A percentile compares a stretch with the other conserved stretches of the same genome.
These are phyloP conservation scores for Podargus strigoides DNA, from an alignment of 2,797 vertebrate species.

Conservation along the genomic window DNA sequence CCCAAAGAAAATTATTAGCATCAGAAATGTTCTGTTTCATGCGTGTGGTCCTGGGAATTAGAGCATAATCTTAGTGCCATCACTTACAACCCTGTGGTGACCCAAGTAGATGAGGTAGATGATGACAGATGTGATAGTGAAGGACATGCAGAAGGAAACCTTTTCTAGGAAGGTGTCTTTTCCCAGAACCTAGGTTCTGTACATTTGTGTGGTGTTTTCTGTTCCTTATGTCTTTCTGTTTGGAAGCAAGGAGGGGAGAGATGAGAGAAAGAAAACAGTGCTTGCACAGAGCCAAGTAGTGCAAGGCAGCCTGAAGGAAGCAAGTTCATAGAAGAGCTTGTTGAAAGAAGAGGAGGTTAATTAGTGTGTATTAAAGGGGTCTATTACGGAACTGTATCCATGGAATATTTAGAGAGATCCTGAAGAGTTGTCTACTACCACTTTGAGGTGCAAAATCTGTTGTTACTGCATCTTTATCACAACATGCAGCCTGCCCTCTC, in stretches of 20 bases:
- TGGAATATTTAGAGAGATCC: background rate
- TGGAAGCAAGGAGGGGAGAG: background rate
- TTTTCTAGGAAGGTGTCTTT: background rate
- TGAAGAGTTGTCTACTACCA: background rate
- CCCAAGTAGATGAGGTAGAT: background rate
- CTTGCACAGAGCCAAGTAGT: background rate
- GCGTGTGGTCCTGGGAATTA: background rate
- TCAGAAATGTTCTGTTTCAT: background rate
- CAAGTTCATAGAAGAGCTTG: background rate
- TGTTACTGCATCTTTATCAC: background rate
- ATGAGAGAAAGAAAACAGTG: background rate
- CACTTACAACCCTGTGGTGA: background rate
- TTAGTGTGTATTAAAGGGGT: background rate
- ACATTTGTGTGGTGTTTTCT: background rate
- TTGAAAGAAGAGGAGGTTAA: background rate
- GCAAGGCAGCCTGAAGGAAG: background rate
- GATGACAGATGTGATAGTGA: background rate
- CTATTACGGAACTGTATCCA: fast-evolving
- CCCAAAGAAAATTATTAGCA: background rate
- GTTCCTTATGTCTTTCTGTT: background rate
- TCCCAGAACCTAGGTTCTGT: background rate
- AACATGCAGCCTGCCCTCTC: background rate
- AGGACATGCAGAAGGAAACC: background rate
- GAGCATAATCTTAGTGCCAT: background rate
- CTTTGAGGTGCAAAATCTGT: background rate